Evolutionary conservation across 2,113 vertebrate species (phyloP).

Genomic region (Pheucticus melanocephalus): DNA sequence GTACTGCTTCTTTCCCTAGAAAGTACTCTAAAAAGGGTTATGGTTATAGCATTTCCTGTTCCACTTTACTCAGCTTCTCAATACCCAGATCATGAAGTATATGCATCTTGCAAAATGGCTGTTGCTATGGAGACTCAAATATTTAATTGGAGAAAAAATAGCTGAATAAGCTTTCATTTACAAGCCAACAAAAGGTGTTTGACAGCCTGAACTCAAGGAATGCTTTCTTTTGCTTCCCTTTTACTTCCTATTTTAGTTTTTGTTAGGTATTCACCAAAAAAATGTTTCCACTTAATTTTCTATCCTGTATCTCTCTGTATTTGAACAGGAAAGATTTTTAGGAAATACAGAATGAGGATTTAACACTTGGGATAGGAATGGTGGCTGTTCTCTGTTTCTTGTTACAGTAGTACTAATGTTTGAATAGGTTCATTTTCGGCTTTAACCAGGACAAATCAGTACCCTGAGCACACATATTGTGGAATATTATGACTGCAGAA

Average conservation of each 20-base stretch:
- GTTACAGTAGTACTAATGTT: background rate
- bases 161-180: slow-evolving; percentile 7
- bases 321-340: background rate
- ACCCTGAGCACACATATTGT: background rate
- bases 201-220: background rate
- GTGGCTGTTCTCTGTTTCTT: background rate
- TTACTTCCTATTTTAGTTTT: background rate
- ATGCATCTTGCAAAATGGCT: background rate
- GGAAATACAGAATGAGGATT: background rate
- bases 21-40: background rate
- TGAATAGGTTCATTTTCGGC: background rate
- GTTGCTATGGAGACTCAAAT: slow-evolving; percentile 24
- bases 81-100: background rate
- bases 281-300: background rate
- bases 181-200: background rate
- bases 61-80: background rate
- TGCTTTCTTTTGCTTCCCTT: background rate
- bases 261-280: background rate
- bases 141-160: background rate
- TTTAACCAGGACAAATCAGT: background rate
- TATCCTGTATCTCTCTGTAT: background rate
- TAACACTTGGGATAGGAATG: background rate
- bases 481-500: background rate
- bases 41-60: background rate
- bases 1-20: background rate